Evolutionary conservation across 2,797 vertebrate genomes (phyloP).

Genomic region (Lacerta bilineata): DNA sequence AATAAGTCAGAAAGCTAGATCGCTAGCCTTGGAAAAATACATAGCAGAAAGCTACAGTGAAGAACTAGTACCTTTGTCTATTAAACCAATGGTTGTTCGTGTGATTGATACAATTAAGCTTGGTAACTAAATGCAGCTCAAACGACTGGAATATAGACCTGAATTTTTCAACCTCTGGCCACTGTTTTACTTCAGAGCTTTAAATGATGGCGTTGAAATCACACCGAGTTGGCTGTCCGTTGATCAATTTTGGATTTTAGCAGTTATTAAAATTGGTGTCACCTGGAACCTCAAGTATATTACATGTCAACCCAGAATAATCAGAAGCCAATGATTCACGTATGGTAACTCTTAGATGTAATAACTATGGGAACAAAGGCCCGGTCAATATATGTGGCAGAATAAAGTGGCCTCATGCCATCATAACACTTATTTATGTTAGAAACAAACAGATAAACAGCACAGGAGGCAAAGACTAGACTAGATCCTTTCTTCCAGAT

Average conservation of each 20-base stretch:
- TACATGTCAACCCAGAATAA: slow-evolving; percentile 69
- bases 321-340: slow-evolving; percentile 67
- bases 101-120: slow-evolving; percentile 86
- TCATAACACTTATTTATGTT: neutral
- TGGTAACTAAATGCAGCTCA: slow-evolving; percentile 52
- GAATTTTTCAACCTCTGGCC: slow-evolving; percentile 8
- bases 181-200: slow-evolving; percentile 54
- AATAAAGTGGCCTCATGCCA: neutral
- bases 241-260: slow-evolving; percentile 42
- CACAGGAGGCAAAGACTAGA: neutral
- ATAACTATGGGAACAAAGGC: neutral
- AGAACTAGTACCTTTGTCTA: slow-evolving; percentile 80
- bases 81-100: slow-evolving; percentile 86
- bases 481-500: neutral
- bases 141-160: slow-evolving; percentile 53
- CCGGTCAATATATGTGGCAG: neutral
- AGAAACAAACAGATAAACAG: neutral
- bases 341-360: slow-evolving; percentile 1
- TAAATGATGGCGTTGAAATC: slow-evolving; percentile 62
- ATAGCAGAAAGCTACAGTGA: slow-evolving; percentile 89
- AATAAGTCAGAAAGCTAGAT: slow-evolving; percentile 46
- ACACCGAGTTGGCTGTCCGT: slow-evolving; percentile 57
- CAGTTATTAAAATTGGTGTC: slow-evolving; percentile 57
- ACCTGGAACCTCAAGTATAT: slow-evolving; percentile 63
- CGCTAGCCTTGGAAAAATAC: slow-evolving; percentile 83